These are phyloP conservation scores for Taxidea taxus DNA, from an alignment of 2,113 vertebrate genomes.

Conservation along the genomic window DNA sequence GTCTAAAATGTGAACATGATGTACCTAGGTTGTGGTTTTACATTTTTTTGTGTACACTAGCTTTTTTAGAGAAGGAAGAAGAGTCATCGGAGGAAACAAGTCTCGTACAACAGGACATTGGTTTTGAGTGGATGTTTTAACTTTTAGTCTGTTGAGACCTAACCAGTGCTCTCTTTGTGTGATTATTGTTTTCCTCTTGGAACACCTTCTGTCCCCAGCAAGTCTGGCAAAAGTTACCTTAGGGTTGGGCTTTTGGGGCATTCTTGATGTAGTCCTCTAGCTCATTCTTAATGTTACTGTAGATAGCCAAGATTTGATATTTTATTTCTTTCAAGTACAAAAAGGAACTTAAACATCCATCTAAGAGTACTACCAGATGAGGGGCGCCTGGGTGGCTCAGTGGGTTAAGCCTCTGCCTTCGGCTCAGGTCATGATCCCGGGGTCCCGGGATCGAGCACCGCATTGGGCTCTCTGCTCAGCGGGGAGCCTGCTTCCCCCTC, in stretches of 20 bases:
- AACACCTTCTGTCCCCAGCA: not conserved
- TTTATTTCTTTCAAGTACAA: not conserved
- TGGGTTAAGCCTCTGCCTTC: no score
- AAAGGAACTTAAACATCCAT: not conserved
- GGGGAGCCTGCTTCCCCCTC: no score
- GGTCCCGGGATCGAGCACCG: no score
- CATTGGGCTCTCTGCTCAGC: no score
- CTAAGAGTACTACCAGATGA: not conserved
- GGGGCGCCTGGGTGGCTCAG: no score
- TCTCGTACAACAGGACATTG: not conserved
- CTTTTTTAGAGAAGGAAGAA: slow-evolving; percentile 5
- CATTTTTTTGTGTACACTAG: not conserved
- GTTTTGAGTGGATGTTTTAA: not conserved
- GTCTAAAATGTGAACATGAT: not conserved
- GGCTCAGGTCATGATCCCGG: no score
- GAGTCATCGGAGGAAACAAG: not conserved
- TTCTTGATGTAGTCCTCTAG: not conserved
- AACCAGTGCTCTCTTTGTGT: not conserved
- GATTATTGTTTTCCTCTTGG: not conserved
- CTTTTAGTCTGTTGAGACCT: not conserved
- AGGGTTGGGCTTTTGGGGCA: not conserved
- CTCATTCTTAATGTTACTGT: slow-evolving; percentile 13
- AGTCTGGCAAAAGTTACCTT: not conserved
- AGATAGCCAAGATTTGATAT: not conserved
- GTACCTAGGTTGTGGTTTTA: not conserved